phyloP scores from a whole-genome alignment of 2,888 invertebrate species.

The Slavum lentiscoides region DNA sequence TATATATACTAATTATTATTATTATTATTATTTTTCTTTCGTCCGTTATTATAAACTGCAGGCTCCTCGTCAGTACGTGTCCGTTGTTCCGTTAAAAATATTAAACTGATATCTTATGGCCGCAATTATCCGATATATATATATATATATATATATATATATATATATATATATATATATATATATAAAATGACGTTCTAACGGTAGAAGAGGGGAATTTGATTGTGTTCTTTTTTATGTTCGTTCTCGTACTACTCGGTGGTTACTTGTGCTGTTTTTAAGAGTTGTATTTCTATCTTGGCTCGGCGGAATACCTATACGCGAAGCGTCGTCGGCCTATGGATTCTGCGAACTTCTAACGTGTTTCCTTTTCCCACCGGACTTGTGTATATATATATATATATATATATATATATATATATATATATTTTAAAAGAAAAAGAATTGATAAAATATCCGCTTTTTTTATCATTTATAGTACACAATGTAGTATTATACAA shows the following conservation, averaged over 20 bases:
- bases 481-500: background rate
- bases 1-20: slow-evolving; percentile 58
- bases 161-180: background rate
- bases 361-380: slow-evolving; percentile 1
- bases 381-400: background rate
- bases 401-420: background rate
- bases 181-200: slow-evolving; percentile 21
- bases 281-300: slow-evolving; percentile 32
- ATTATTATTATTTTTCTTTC: background rate
- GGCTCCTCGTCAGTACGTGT: too few species aligned
- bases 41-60: background rate
- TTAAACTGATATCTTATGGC: background rate
- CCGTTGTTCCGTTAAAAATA: background rate
- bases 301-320: slow-evolving; percentile 35
- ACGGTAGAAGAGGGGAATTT: slow-evolving; percentile 13
- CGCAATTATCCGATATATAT: too few species aligned
- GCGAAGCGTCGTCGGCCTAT: slow-evolving; percentile 31
- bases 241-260: background rate
- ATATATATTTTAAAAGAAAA: too few species aligned
- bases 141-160: too few species aligned
- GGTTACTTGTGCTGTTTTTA: slow-evolving; percentile 18
- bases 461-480: background rate
- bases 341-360: slow-evolving; percentile 40
- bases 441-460: too few species aligned
- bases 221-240: slow-evolving; percentile 12